Evolutionary conservation across 2,113 vertebrate genomes (phyloP).

Genomic region (Rhineura floridana): DNA sequence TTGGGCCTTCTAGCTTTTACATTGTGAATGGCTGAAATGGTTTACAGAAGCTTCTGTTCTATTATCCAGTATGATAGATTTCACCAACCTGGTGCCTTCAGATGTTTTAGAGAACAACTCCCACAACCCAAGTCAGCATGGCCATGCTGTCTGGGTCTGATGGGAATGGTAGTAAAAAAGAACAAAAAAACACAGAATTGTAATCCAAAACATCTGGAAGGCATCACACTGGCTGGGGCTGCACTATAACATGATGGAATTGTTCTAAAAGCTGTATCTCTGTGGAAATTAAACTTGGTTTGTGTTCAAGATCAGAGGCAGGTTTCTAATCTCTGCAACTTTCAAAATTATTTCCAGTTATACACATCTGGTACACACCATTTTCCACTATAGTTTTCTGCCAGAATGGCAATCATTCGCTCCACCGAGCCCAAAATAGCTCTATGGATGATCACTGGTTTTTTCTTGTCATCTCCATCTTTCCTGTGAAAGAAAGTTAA

Average conservation of each 20-base stretch:
- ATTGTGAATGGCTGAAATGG: no score
- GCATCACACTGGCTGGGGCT: no score
- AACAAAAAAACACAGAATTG: no score
- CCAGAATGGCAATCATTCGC: conserved; percentile 95
- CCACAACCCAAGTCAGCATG: no score
- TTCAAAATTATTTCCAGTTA: neutral
- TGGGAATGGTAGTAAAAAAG: no score
- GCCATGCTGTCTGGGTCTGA: no score
- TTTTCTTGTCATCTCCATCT: conserved; percentile 86
- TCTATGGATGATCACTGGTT: conserved; percentile 94
- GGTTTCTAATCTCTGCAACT: fast-evolving
- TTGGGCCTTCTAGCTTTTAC: no score
- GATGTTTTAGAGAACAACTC: no score
- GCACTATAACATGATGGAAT: neutral
- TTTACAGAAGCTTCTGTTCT: no score
- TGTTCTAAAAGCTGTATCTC: neutral
- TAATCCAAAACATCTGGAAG: no score
- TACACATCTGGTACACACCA: conserved; percentile 77
- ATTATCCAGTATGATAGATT: no score
- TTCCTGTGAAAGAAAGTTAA: conserved; percentile 78
- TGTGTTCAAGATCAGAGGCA: neutral
- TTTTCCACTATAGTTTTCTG: conserved; percentile 93
- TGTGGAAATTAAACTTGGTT: neutral
- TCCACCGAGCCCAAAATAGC: conserved; percentile 94
- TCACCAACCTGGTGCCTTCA: no score